Evolutionary conservation across 2,888 invertebrate species (phyloP).

Genomic region (Xylocampa areola): DNA sequence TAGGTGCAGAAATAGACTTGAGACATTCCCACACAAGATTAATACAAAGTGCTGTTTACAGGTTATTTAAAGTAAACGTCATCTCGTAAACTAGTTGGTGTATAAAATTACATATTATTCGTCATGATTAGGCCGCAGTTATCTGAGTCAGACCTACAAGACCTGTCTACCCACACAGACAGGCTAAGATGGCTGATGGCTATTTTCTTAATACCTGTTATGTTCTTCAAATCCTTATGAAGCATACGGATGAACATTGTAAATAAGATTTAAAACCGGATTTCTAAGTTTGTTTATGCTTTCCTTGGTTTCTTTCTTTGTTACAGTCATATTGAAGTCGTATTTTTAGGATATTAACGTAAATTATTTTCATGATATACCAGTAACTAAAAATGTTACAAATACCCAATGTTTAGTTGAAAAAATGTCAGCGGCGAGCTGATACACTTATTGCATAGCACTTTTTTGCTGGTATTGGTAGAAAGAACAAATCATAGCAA

Average conservation of each 20-base stretch:
- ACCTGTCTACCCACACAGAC: conserved; percentile 73
- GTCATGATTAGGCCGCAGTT: conserved; percentile 46
- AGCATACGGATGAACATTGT: conserved; percentile 37
- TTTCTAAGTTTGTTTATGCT: conserved; percentile 33
- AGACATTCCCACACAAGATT: conserved; percentile 47
- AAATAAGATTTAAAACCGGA: conserved; percentile 42
- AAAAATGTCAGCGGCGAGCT: too few species aligned
- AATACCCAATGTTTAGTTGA: too few species aligned
- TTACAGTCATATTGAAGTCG: background rate
- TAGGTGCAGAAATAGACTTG: conserved; percentile 40
- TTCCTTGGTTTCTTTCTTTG: conserved; percentile 16
- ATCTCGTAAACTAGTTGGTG: conserved; percentile 44
- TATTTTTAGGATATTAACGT: conserved; percentile 9
- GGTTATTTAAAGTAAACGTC: conserved; percentile 44
- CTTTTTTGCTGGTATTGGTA: background rate
- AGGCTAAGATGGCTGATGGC: conserved; percentile 49
- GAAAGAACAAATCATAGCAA: too few species aligned
- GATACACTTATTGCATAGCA: too few species aligned
- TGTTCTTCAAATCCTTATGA: conserved; percentile 56
- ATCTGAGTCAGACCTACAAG: conserved; percentile 60
- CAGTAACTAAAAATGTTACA: too few species aligned
- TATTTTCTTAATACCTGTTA: conserved; percentile 66
- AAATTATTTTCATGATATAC: too few species aligned
- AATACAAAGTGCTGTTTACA: conserved; percentile 52
- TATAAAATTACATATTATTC: conserved; percentile 58